Base-by-base conservation (phyloP, 2,888 invertebrate genomes). In the Tineola bisselliella region DNA sequence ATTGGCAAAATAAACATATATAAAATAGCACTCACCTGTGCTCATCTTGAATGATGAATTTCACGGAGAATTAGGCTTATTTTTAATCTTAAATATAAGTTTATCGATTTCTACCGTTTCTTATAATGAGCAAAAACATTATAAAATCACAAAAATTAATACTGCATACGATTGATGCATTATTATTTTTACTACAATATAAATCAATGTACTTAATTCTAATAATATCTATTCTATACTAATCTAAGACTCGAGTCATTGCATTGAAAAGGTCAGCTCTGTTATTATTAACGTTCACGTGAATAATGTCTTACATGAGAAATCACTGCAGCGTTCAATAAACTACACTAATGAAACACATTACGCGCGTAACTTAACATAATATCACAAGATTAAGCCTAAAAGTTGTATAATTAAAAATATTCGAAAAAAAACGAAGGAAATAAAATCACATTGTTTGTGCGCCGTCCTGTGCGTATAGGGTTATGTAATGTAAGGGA, bases 391-490 rank as follows among this genome's bases (percentile, higher is more conserved):
- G 72, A 68, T 77, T 83, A 79, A 82, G 77, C 76, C 84, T 84
- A 84, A 76, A 81, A 72, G 31, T 77, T 84, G 86, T 86, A 86
- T 81, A 86, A 76, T 81, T 70, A 79, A 83, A 86, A 83, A 82
- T 71, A 72, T 78, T 84, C 83, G 78, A 84, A 84, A 73, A 82
- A 73, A 59, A 70, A 65, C 6, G 25, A 25, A 25, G 25, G 13
- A 52, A 74, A 75, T 74, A 74, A 77, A 83, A 86, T 87, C 84
- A 87, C 87, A 86, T 87, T 80, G 78, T 84, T 87, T 87, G 87
- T 87, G 87, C 87, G 87, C 87, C 76, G 79, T 84, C 75, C 83
- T 87, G 87, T 87, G 87, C 87, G 87, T 87, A 79, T 79, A 79
- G 74, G 68, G 86, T 87, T 87, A 86, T 77, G 81, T 87, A 87